Conservation (phyloP, 2,888 invertebrate species). For the Volucella zonaria region DNA sequence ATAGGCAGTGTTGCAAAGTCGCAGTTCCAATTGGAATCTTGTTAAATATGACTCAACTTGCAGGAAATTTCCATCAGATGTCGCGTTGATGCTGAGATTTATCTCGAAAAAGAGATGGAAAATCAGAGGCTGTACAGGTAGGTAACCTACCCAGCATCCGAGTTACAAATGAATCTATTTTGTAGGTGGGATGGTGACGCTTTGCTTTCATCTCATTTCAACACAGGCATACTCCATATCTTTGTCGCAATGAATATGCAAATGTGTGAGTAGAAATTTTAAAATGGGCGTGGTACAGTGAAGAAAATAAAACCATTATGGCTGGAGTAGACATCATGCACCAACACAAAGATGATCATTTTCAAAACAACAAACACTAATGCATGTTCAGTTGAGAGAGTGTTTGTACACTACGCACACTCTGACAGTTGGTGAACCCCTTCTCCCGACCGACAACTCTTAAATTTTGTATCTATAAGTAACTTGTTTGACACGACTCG, state of each 20-base stretch:
- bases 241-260: slow-evolving; percentile 23
- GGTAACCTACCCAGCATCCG: slow-evolving; percentile 49
- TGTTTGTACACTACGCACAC: slow-evolving; percentile 39
- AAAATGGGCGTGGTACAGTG: slow-evolving; percentile 61
- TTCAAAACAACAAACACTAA: slow-evolving; percentile 15
- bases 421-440: background rate
- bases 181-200: slow-evolving; percentile 29
- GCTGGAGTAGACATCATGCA: slow-evolving; percentile 24
- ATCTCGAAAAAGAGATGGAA: slow-evolving; percentile 50
- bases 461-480: slow-evolving; percentile 54
- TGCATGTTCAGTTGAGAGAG: background rate
- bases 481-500: slow-evolving; percentile 6
- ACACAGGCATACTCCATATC: background rate
- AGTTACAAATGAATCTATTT: slow-evolving; percentile 22
- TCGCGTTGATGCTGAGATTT: slow-evolving; percentile 31
- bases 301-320: slow-evolving; percentile 55
- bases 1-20: slow-evolving; percentile 38
- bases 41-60: slow-evolving; percentile 39
- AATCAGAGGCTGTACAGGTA: slow-evolving; percentile 61
- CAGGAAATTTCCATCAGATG: slow-evolving; percentile 64
- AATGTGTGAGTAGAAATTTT: slow-evolving; percentile 58
- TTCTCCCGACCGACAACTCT: slow-evolving; percentile 11
- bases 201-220: slow-evolving; percentile 28
- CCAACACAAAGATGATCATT: slow-evolving; percentile 5
- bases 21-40: slow-evolving; percentile 62